phyloP scores from a whole-genome alignment of 2,888 invertebrate genomes.

The Drosophila eohydei region DNA sequence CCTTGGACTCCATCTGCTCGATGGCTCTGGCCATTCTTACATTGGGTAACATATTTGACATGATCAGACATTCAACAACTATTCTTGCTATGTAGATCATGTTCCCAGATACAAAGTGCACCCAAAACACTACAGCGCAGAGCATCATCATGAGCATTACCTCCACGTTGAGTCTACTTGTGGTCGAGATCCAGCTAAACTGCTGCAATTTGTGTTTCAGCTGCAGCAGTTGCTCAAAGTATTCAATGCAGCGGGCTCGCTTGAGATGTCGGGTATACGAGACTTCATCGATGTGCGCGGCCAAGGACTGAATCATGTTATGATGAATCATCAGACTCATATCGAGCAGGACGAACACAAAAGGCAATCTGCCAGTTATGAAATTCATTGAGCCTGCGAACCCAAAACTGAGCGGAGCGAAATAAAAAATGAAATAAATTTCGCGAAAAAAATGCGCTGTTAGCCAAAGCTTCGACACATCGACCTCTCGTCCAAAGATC shows the following conservation, averaged over 20 bases:
- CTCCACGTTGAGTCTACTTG: neutral
- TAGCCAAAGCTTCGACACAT: constrained; percentile 2
- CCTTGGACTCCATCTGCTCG: constrained; percentile 12
- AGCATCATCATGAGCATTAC: neutral
- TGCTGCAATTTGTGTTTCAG: neutral
- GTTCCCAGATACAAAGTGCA: neutral
- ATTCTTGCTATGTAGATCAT: neutral
- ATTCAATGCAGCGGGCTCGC: neutral
- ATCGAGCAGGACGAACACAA: neutral
- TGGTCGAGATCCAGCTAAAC: constrained; percentile 5
- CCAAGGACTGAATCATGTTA: neutral
- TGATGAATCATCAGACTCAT: constrained; percentile 7
- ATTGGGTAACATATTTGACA: constrained; percentile 8
- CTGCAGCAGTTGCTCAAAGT: constrained; percentile 11
- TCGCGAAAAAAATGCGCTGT: neutral
- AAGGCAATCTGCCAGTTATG: neutral
- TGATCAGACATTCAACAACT: neutral
- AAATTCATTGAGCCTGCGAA: neutral
- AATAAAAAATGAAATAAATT: neutral
- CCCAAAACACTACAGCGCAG: neutral
- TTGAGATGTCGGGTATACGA: neutral
- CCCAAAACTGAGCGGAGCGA: neutral
- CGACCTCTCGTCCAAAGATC: neutral
- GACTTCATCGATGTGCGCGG: neutral
- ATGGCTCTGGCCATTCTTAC: constrained; percentile 6